These are phyloP conservation scores for Delichon dasypus DNA, from an alignment of 2,797 vertebrate species.

Conservation along the genomic window DNA sequence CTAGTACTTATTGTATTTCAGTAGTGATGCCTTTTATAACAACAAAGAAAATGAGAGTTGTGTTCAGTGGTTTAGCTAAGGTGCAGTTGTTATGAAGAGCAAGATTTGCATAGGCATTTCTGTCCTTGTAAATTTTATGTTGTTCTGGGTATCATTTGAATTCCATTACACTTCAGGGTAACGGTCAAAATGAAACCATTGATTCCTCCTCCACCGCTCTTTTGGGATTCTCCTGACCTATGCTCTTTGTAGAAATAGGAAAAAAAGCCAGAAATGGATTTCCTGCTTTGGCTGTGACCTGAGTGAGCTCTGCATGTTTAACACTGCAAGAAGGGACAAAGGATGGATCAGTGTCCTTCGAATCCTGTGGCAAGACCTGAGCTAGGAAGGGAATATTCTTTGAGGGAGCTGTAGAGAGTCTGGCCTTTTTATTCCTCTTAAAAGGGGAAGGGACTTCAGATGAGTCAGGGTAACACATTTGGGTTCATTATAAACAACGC, in stretches of 20 bases:
- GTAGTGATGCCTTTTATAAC: not conserved
- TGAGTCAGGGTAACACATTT: not conserved
- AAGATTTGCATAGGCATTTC: not conserved
- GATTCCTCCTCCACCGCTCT: not conserved
- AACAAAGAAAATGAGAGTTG: not conserved
- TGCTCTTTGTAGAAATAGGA: not conserved
- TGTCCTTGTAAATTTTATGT: not conserved
- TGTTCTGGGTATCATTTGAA: not conserved
- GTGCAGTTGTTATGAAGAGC: not conserved
- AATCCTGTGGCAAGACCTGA: not conserved
- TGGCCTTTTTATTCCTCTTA: not conserved
- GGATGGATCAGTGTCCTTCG: not conserved
- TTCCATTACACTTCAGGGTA: not conserved
- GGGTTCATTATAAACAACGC: not conserved
- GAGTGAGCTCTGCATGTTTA: not conserved
- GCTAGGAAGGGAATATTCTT: not conserved
- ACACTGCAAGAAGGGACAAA: not conserved
- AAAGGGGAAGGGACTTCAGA: not conserved
- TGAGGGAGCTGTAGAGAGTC: not conserved
- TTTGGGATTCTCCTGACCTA: not conserved
- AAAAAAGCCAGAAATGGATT: not conserved
- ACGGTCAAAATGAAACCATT: not conserved
- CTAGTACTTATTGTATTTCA: not conserved
- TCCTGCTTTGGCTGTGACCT: not conserved
- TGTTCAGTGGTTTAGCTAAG: not conserved